Base-by-base conservation (phyloP, 2,797 vertebrate genomes). In the Erpetoichthys calabaricus region DNA sequence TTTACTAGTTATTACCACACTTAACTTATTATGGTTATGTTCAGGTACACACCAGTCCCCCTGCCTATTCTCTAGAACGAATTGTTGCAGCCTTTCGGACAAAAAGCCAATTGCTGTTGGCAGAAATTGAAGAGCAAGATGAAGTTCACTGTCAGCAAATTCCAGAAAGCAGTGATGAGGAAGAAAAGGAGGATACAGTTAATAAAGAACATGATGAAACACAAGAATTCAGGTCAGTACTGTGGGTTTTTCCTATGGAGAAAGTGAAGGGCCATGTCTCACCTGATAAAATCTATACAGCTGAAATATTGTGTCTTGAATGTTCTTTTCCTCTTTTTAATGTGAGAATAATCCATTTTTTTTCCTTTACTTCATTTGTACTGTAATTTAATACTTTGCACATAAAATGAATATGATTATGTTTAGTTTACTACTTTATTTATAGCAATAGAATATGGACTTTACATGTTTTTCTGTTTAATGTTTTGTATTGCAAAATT, bases 11-110 rank as follows among this genome's bases (percentile, higher is more conserved):
- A 60, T 67, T 69, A 51, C 53, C 71, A 85, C 25, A 25, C 25
- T 25, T 25, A 25, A 25, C 25, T 25, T 25, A 25, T 25, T 25
- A 25, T 25, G 25, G 41, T 61, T 9, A n/a, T 64, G 53, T 5
- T 25, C 62, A 85, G 93, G 80, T 83, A 45, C 79, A 79, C 65
- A 84, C 81, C 59, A 88, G 86, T 50, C 79, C 80, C 5, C 70
- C 82, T 25, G 55, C 73, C 2, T 85, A 77, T 60, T 87, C 85
- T 8, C 62, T 91, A 68, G 87, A 86, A 55, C 77, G 75, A 63
- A 69, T 94, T 66, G 84, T 91, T 69, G 88, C 87, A 49, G 77
- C 84, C 63, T 93, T 95, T 72, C 86, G 70, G 70, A 81, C 82
- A 60, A 86, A 81, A 47, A 83, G 81, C 59, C 84, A 89, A 49